Base-by-base conservation (phyloP, 2,113 vertebrate genomes). In the Xerus inauris region DNA sequence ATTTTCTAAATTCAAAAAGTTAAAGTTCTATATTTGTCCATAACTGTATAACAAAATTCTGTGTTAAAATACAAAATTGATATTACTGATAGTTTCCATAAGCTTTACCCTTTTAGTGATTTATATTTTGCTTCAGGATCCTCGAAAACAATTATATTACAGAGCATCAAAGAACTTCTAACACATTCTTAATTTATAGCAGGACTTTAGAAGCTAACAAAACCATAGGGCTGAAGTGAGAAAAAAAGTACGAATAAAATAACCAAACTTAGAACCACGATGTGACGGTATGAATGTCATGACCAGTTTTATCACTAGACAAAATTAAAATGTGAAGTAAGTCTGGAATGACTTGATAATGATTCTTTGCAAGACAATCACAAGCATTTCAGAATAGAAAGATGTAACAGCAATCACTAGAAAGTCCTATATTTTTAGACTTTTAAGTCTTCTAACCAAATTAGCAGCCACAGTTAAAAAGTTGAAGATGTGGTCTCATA, bases 161-260 rank as follows among this genome's bases (percentile, higher is more conserved):
- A 87, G 26, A 79, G 47, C 76, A 75, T 80, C 77, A 94, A 81
- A 80, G 47, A 80, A 89, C 5, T 82, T 95, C 54, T 94, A 93
- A 87, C 49, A 89, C 75, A 67, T 94, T 89, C 71, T 80, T 87
- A 96, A 89, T 89, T 94, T 95, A 49, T 1, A 64, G 16, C 40
- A 82, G 7, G 57, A 64, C 8, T 87, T 90, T 45, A 57, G 8
- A 12, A 91, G 22, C 16, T 71, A 86, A 93, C 69, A 65, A n/a
- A 94, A 94, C 51, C 45, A 87, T 12, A 49, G 32, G 35, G 22
- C 30, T 49, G 16, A 88, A 79, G n/a, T 22, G 38, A 91, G 14
- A 45, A 38, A 80, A 73, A 76, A 79, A 28, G 19, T 69, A 80
- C 57, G 54, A 77, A 57, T 69, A 8, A 94, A 80, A 87, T 47